A percentile compares a stretch with the other conserved stretches of the same genome.
These are phyloP conservation scores for Odontothrips loti DNA, from an alignment of 2,888 invertebrate genomes.

Conservation along the genomic window DNA sequence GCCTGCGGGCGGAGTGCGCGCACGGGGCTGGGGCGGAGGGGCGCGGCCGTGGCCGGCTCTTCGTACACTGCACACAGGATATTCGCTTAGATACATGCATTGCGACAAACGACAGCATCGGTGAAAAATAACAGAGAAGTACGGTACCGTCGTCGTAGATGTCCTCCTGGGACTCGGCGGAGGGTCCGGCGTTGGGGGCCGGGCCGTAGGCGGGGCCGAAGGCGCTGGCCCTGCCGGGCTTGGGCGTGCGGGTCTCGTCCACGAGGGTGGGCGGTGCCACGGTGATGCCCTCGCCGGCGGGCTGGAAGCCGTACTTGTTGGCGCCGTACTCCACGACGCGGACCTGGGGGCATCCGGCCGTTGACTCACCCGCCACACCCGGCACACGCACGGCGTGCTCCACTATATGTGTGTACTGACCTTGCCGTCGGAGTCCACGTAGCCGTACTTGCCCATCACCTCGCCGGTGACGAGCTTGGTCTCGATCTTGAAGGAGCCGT, in stretches of 20 bases:
- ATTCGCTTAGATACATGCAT: too few relatives aligned
- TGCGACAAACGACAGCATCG: too few relatives aligned
- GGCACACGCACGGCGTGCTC: neutral
- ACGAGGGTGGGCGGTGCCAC: constrained; percentile 55
- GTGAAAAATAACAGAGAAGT: too few relatives aligned
- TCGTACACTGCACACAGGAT: constrained; percentile 37
- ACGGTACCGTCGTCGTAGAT: constrained; percentile 39
- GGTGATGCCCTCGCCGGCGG: constrained; percentile 80
- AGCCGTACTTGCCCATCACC: constrained; percentile 86
- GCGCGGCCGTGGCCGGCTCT: constrained; percentile 32
- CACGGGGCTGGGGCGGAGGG: constrained; percentile 34
- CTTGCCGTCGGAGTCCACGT: constrained; percentile 77
- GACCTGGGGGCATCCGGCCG: constrained; percentile 41
- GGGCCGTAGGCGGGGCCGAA: neutral
- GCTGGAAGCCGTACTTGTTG: constrained; percentile 82
- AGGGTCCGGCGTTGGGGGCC: neutral
- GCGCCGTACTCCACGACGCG: constrained; percentile 86
- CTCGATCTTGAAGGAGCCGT: constrained; percentile 86
- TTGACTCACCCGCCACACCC: neutral
- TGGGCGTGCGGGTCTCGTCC: constrained; percentile 47
- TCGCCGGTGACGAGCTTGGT: constrained; percentile 76
- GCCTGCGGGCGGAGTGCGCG: constrained; percentile 31
- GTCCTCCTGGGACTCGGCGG: constrained; percentile 32
- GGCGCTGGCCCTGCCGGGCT: constrained; percentile 28
- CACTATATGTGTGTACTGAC: neutral